Evolutionary conservation across 2,888 invertebrate species (phyloP).

Genomic region (Lepidochrysops patricia): DNA sequence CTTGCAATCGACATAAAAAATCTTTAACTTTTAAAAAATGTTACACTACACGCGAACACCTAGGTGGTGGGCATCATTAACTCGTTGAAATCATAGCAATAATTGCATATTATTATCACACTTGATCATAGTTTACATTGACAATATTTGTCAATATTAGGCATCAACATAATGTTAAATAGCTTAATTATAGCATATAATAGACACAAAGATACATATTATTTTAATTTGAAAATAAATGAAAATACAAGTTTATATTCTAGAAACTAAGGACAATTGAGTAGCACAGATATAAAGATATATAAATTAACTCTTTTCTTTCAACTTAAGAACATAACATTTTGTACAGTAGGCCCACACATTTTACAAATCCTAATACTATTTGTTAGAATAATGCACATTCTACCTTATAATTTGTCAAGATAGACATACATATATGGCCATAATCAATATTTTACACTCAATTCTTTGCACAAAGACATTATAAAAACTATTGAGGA

Average conservation of each 20-base stretch:
- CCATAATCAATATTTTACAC: neutral
- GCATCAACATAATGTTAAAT: neutral
- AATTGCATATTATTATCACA: neutral
- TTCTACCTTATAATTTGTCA: conserved; percentile 14
- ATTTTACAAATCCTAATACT: conserved; percentile 14
- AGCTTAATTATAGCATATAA: neutral
- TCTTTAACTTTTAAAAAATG: too few species aligned
- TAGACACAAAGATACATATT: neutral
- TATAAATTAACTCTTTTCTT: conserved; percentile 14
- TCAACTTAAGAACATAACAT: conserved; percentile 8
- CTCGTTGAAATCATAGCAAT: neutral
- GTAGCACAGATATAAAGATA: conserved; percentile 6
- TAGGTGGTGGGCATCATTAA: too few species aligned
- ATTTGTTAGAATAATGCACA: conserved; percentile 10
- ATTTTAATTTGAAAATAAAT: conserved; percentile 8
- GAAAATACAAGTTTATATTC: neutral
- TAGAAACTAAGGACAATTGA: conserved; percentile 11
- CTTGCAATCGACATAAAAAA: too few species aligned
- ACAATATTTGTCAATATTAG: neutral
- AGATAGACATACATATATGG: conserved; percentile 9
- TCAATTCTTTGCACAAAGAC: conserved; percentile 2
- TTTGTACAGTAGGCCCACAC: conserved; percentile 23
- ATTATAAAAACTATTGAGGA: conserved; percentile 15
- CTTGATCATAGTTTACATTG: neutral
- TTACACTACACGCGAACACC: too few species aligned